Conservation (phyloP, 2,797 vertebrate species). For the Ptychadena robeensis region DNA sequence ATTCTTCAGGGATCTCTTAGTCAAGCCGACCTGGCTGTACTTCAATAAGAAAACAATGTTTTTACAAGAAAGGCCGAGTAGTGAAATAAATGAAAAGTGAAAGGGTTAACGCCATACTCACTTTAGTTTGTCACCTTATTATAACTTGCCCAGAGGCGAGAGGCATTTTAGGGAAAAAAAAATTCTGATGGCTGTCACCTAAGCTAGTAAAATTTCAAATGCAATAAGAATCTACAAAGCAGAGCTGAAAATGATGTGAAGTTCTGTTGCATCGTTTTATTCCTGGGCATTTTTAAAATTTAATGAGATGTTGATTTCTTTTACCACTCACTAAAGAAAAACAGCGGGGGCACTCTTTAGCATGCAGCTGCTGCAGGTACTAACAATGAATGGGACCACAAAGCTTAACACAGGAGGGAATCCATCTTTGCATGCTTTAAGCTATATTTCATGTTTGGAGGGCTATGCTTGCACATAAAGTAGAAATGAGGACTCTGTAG, state of each 20-base stretch:
- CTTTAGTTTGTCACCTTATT: conserved; percentile 73
- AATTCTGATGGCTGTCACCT: conserved; percentile 65
- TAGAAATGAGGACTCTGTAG: conserved; percentile 37
- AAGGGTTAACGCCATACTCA: conserved; percentile 68
- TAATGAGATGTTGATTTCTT: conserved; percentile 68
- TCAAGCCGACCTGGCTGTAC: conserved; percentile 56
- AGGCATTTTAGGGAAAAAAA: conserved; percentile 59
- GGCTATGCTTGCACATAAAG: conserved; percentile 24
- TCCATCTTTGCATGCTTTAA: conserved; percentile 50
- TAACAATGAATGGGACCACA: conserved; percentile 60
- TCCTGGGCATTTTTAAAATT: conserved; percentile 66
- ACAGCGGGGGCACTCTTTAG: conserved; percentile 53
- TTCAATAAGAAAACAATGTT: conserved; percentile 62
- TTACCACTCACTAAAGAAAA: conserved; percentile 66
- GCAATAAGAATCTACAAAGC: conserved; percentile 63
- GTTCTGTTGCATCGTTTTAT: conserved; percentile 63
- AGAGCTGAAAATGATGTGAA: conserved; percentile 64
- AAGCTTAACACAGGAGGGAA: conserved; percentile 56
- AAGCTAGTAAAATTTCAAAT: conserved; percentile 65
- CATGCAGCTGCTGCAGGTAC: conserved; percentile 58
- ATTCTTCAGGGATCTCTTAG: conserved; percentile 60
- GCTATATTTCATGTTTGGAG: conserved; percentile 47
- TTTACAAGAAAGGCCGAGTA: conserved; percentile 65
- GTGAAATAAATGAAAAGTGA: conserved; percentile 68
- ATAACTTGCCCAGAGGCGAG: conserved; percentile 72